A percentile compares a stretch with the other conserved stretches of the same genome.
Conservation (phyloP, 2,113 vertebrate genomes). For the Rhodinocichla rosea region DNA sequence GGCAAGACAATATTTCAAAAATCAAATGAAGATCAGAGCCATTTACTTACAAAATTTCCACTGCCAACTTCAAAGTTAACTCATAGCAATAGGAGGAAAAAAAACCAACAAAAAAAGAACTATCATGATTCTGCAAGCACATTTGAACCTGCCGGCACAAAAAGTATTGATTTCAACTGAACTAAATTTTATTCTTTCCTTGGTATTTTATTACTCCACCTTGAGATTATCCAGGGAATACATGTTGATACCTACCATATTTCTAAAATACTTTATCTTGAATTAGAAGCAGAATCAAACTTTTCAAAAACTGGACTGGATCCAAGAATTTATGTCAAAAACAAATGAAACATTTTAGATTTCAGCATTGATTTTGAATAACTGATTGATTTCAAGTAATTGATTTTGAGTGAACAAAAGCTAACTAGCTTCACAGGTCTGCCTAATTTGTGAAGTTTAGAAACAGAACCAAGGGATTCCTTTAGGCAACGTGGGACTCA, state of each 20-base stretch:
- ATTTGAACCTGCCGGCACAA: background rate
- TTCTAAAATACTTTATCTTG: background rate
- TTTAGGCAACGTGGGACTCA: background rate
- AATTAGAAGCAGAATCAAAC: background rate
- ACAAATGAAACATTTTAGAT: background rate
- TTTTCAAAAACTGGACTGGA: background rate
- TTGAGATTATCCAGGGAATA: background rate
- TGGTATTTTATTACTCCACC: background rate
- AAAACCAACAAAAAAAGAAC: fast-evolving
- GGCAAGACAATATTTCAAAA: background rate
- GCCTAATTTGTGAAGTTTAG: background rate
- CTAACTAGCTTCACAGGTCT: background rate
- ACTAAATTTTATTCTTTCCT: background rate
- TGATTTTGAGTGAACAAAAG: background rate
- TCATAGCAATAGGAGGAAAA: background rate
- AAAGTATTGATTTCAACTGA: background rate
- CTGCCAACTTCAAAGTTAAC: background rate
- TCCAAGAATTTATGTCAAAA: background rate
- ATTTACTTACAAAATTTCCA: background rate
- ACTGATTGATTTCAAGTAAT: too few species aligned
- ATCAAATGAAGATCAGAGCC: background rate
- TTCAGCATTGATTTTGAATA: too few species aligned
- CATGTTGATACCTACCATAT: background rate
- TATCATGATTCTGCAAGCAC: background rate
- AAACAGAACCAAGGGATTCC: background rate